Evolutionary conservation across 2,888 invertebrate genomes (phyloP), one percentile per base, ranked within the genome.

Genomic region (Metalampra italica): DNA sequence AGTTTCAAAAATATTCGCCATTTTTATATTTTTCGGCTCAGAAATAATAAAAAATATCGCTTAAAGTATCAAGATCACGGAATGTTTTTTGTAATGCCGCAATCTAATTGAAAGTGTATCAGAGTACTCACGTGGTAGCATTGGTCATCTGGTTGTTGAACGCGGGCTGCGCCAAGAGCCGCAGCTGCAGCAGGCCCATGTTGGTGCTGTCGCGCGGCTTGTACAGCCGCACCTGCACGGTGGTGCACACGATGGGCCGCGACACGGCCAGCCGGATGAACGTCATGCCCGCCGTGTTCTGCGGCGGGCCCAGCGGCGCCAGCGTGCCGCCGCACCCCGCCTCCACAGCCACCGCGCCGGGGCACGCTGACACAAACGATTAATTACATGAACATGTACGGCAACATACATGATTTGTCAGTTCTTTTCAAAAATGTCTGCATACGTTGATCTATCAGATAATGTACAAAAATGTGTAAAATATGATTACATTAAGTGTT

Each of bases 201-300:
- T 95, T 97, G 61, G 94, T 93, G n/a, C 96, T 95, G 68, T 97
- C 97, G 34, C 95, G 90, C 0, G 98, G 97, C 73, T 96, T 95
- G 78, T 95, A 96, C 15, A 90, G 75, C 0, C 89, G 73, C 37
- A 96, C 87, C 47, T 96, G 92, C 50, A 98, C 94, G 39, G 94
- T 93, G 51, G 95, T 95, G 39, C 95, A 96, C 12, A 97, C 95
- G 80, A 97, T 94, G 1, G 97, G 96, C 53, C 94, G 92, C 2
- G 95, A 92, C 12, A 97, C 89, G 62, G 94, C 95, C 15, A 97
- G 91, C 46, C 95, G 93, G 72, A 98, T 97, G 75, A 93, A 95
- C 0, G 96, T 96, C 86, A 96, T 92, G 50, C 97, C 97, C 54
- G 95, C 94, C 3, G 97, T 97, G 57, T 93, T 92, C 76, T 96